Percentiles rank a stretch among this genome's conserved stretches.
Evolutionary conservation across 2,113 vertebrate genomes (phyloP).

Genomic region (Leptodactylus fuscus): DNA sequence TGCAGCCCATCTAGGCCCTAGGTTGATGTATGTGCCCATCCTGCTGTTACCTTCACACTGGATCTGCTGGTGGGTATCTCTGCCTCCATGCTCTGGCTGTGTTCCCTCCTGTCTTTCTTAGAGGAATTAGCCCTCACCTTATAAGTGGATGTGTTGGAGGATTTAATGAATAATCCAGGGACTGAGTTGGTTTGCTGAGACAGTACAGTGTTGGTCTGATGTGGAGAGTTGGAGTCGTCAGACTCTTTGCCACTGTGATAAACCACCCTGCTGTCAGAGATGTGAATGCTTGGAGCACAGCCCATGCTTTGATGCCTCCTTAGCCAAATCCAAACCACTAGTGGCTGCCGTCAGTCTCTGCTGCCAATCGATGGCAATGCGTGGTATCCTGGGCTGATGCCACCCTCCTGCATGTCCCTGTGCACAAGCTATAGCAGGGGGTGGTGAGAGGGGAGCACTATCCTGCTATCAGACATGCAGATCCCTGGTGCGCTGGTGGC

Average conservation of each 20-base stretch:
- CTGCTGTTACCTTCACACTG: constrained; percentile 72
- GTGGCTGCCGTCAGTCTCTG: constrained; percentile 15
- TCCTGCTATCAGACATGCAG: neutral
- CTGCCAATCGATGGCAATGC: constrained; percentile 13
- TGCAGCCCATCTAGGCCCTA: too few species aligned
- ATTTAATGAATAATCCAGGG: constrained; percentile 88
- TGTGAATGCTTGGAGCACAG: constrained; percentile 97
- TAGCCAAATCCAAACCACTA: constrained; percentile 16
- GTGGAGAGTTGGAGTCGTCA: constrained; percentile 87
- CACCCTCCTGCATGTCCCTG: constrained; percentile 45
- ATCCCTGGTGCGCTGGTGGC: neutral
- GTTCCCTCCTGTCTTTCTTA: constrained; percentile 72
- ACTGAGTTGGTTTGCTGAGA: constrained; percentile 82
- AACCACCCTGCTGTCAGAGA: constrained; percentile 87
- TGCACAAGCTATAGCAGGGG: too few species aligned
- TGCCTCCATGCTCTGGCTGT: constrained; percentile 72
- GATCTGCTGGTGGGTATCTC: constrained; percentile 70
- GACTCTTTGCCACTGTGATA: constrained; percentile 90
- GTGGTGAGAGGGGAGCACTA: neutral
- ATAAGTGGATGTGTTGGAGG: constrained; percentile 79
- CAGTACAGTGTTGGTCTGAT: constrained; percentile 81
- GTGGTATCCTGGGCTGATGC: neutral
- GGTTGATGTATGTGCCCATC: neutral
- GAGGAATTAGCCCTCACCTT: constrained; percentile 81
- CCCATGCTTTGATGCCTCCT: constrained; percentile 84